These are phyloP conservation scores for Heliconius eleuchia DNA, from an alignment of 1,140 invertebrate genomes.

Conservation along the genomic window DNA sequence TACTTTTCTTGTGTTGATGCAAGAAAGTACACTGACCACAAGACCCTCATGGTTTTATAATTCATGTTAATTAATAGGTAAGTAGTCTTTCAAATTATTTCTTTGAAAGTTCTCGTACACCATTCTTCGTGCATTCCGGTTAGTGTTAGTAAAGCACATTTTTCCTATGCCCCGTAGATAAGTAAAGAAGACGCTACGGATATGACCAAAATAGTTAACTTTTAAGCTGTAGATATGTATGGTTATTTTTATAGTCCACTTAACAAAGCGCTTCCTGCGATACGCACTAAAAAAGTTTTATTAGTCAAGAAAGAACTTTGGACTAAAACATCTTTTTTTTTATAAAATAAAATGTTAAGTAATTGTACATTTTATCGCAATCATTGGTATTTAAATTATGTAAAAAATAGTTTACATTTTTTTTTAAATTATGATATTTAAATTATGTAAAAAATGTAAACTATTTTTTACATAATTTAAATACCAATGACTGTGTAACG, in stretches of 20 bases:
- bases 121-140: background rate
- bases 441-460: too few relatives aligned
- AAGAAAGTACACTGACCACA: too few relatives aligned
- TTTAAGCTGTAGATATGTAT: conserved; percentile 31
- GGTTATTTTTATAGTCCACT: conserved; percentile 50
- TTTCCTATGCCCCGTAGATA: background rate
- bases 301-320: conserved; percentile 1
- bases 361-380: background rate
- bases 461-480: background rate
- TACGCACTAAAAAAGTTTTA: conserved; percentile 40
- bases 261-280: conserved; percentile 52
- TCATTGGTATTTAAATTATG: background rate
- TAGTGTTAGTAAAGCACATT: background rate
- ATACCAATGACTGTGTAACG: background rate
- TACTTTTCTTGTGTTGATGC: too few relatives aligned
- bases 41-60: too few relatives aligned
- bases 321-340: background rate
- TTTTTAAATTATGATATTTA: too few relatives aligned
- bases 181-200: conserved; percentile 7
- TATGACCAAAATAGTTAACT: conserved; percentile 37
- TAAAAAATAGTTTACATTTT: too few relatives aligned
- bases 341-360: background rate
- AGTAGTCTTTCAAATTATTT: background rate
- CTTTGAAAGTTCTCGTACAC: background rate
- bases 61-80: too few relatives aligned